These are phyloP conservation scores for Mastigias papua DNA, from an alignment of 30 jellyfish, hydroid and myxozoan species.

Conservation along the genomic window DNA sequence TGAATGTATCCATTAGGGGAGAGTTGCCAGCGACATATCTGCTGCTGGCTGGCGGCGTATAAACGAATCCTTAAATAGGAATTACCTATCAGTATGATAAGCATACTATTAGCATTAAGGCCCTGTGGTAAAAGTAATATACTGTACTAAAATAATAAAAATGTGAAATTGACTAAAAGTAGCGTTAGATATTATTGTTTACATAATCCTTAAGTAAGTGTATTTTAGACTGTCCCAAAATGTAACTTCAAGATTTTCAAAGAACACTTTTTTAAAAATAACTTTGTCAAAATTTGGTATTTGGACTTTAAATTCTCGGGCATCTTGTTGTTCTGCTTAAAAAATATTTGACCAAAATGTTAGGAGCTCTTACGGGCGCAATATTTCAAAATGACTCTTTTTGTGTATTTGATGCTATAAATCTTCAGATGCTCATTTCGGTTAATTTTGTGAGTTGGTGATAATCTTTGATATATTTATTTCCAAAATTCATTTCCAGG, in stretches of 20 bases:
- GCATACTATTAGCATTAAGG: no score
- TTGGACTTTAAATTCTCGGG: slow-evolving; percentile 18
- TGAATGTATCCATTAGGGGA: no score
- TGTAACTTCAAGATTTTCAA: slow-evolving; percentile 29
- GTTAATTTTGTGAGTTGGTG: slow-evolving; percentile 1
- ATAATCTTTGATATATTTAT: slow-evolving; percentile 13
- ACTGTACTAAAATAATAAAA: no score
- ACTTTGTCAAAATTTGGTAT: slow-evolving; percentile 10
- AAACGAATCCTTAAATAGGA: no score
- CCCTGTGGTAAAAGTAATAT: no score
- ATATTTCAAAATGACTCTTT: slow-evolving; percentile 16
- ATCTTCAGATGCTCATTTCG: slow-evolving; percentile 29
- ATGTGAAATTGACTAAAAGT: no score
- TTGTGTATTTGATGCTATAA: slow-evolving; percentile 18
- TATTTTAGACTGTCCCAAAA: slow-evolving; percentile 38
- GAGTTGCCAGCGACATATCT: no score
- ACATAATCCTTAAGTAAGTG: no score
- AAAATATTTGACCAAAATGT: slow-evolving; percentile 11
- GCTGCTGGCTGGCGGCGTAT: no score
- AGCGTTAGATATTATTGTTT: no score
- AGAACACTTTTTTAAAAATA: slow-evolving; percentile 4
- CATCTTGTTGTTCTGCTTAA: slow-evolving; percentile 22
- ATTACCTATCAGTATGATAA: no score
- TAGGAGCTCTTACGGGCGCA: slow-evolving; percentile 32
- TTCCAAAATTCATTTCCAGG: slow-evolving; percentile 25